Conservation (phyloP, 1,140 invertebrate species). For the Homalodisca vitripennis region DNA sequence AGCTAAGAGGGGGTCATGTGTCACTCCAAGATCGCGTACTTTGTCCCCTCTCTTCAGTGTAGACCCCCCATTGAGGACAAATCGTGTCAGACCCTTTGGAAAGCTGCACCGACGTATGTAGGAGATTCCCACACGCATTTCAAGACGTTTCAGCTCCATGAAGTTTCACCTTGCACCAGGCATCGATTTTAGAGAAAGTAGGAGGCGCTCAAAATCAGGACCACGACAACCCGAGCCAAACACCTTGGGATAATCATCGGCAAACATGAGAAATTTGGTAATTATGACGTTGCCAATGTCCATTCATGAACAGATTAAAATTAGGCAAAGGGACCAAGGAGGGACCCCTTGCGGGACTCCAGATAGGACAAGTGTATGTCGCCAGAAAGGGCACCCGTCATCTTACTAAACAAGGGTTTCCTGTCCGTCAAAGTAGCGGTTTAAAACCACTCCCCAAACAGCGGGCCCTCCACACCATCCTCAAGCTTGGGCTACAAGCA, state of each 20-base stretch:
- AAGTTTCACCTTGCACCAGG: neutral
- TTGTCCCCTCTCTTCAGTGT: neutral
- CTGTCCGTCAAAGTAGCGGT: conserved; percentile 41
- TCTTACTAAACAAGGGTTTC: conserved; percentile 39
- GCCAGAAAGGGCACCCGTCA: conserved; percentile 37
- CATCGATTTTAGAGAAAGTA: neutral
- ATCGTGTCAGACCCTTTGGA: neutral
- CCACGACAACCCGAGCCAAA: neutral
- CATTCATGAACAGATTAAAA: conserved; percentile 27
- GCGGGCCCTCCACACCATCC: conserved; percentile 21
- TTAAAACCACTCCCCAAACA: conserved; percentile 40
- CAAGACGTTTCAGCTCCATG: neutral
- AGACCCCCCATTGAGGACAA: neutral
- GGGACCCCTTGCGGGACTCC: conserved; percentile 37
- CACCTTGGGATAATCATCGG: conserved; percentile 16
- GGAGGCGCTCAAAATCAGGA: neutral
- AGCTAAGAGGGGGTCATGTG: too few species aligned
- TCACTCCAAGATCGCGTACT: conserved; percentile 16
- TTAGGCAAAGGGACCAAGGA: conserved; percentile 9
- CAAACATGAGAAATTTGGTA: conserved; percentile 1
- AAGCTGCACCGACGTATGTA: conserved; percentile 6
- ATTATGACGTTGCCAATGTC: conserved; percentile 15
- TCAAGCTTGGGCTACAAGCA: conserved; percentile 28
- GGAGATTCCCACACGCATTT: conserved; percentile 8
- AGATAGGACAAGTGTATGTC: conserved; percentile 40